phyloP scores from a whole-genome alignment of 2,113 vertebrate genomes.

The Mugil cephalus region DNA sequence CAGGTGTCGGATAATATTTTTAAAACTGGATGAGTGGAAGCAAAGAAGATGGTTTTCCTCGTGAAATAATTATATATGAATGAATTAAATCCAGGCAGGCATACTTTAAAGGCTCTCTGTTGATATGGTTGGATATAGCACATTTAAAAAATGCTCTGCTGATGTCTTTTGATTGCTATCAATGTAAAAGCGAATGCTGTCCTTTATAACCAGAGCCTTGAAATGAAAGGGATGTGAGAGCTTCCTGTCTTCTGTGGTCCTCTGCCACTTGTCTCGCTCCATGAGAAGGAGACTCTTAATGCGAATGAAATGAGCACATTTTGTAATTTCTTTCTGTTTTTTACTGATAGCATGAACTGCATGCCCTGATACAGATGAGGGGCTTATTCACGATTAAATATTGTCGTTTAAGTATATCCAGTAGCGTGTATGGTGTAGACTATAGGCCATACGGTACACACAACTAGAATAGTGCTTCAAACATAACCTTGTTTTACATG shows the following conservation, averaged over 20 bases:
- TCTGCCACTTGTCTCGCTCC: not conserved
- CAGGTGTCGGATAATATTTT: not conserved
- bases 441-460: too few species aligned
- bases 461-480: not conserved
- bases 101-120: not conserved
- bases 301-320: too few species aligned
- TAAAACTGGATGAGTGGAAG: constrained; percentile 17
- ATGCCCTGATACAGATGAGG: not conserved
- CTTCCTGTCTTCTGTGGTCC: not conserved
- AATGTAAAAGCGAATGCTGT: not conserved
- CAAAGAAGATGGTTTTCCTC: not conserved
- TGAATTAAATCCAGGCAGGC: not conserved
- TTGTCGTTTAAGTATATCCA: not conserved
- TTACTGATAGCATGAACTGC: too few species aligned
- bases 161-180: not conserved
- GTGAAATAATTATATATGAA: not conserved
- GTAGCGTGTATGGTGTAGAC: not conserved
- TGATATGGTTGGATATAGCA: not conserved
- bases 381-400: not conserved
- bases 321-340: not conserved
- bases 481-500: too few species aligned
- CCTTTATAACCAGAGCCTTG: too few species aligned
- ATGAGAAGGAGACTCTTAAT: not conserved
- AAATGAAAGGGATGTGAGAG: constrained; percentile 1
- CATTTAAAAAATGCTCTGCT: not conserved